Evolutionary conservation across 2,797 vertebrate species (phyloP).

Genomic region (Sebastiscus tertius): DNA sequence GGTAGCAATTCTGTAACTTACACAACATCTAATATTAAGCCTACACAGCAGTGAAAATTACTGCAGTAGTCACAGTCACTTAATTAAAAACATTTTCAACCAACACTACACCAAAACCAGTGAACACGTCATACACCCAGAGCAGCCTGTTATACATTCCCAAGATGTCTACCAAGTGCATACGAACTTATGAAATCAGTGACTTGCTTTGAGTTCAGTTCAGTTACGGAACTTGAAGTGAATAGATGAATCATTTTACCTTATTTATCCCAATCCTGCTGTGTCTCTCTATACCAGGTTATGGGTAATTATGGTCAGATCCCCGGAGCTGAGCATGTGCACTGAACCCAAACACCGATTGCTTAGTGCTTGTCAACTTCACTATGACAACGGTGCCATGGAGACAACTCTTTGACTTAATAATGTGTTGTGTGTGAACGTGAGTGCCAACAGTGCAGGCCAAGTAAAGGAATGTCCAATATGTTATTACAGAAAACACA

Average conservation of each 20-base stretch:
- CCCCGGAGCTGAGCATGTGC: conserved; percentile 28
- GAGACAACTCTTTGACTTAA: conserved; percentile 52
- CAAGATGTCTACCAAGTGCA: neutral
- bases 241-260: conserved; percentile 28
- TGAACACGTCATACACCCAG: neutral
- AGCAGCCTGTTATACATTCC: neutral
- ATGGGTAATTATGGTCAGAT: neutral
- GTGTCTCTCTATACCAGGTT: neutral
- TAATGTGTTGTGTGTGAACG: neutral
- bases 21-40: neutral
- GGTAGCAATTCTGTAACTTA: neutral
- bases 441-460: neutral
- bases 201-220: neutral
- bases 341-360: conserved; percentile 63
- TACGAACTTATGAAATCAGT: neutral
- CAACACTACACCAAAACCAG: neutral
- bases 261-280: conserved; percentile 14
- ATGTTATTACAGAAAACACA: conserved; percentile 13
- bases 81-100: neutral
- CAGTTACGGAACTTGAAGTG: neutral
- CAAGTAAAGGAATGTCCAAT: neutral
- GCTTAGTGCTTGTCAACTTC: conserved; percentile 64
- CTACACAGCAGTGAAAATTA: neutral
- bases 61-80: neutral
- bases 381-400: conserved; percentile 77